A percentile compares a stretch with the other conserved stretches of the same genome.
Conservation (phyloP, 1,140 invertebrate genomes). For the Rhagoletis zephyria region DNA sequence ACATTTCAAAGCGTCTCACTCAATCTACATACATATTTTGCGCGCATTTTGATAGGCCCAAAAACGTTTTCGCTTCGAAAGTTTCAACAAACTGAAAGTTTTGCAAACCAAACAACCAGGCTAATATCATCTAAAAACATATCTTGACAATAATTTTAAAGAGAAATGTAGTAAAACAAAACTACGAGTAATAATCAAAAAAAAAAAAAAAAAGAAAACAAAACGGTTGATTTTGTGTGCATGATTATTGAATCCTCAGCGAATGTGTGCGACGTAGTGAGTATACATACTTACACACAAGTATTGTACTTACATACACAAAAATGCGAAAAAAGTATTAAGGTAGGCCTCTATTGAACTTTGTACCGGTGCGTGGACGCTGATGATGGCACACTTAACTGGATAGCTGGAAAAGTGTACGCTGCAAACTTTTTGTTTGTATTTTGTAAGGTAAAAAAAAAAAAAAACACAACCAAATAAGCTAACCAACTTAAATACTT, state of each 20-base stretch:
- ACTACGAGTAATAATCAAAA: constrained; percentile 20
- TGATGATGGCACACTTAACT: not conserved
- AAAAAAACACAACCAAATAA: not conserved
- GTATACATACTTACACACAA: constrained; percentile 36
- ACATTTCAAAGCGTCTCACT: too few species aligned
- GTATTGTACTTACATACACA: constrained; percentile 20
- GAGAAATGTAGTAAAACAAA: constrained; percentile 18
- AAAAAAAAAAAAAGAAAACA: constrained; percentile 20
- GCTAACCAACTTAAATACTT: not conserved
- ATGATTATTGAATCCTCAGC: constrained; percentile 14
- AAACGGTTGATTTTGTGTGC: constrained; percentile 41
- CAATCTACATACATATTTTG: not conserved
- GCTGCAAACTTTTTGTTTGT: constrained; percentile 34
- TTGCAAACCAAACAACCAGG: constrained; percentile 64
- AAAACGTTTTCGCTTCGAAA: not conserved
- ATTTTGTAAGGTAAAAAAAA: constrained; percentile 15
- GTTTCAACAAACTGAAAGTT: constrained; percentile 47
- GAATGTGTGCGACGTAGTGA: constrained; percentile 18
- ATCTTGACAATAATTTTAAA: constrained; percentile 72
- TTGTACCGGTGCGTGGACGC: not conserved
- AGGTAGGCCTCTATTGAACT: not conserved
- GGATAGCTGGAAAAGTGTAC: not conserved
- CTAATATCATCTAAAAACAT: constrained; percentile 71
- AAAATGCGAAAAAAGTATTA: not conserved
- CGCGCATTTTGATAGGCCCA: not conserved